Evolutionary conservation across 2,113 vertebrate species (phyloP), one percentile per base, ranked within the genome.

Genomic region (Rallus limicola): DNA sequence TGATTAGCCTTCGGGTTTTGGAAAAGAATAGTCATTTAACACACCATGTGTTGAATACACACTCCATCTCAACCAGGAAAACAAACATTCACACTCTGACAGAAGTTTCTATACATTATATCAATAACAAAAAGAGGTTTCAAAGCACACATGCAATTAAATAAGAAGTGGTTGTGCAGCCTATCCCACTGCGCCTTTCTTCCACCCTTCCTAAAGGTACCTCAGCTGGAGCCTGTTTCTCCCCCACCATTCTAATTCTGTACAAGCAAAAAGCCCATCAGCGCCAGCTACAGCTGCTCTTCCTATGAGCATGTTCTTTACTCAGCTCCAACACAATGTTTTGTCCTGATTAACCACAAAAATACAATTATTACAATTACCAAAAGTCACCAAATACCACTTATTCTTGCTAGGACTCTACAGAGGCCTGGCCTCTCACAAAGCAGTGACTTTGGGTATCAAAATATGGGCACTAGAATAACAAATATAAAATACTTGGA

Each of bases 1-100:
- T 88, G 71, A 96, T 94, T 95, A 94, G 78, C 88, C 63, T 95
- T 97, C 94, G 79, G 84, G 82, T 94, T 96, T 53, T 67, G 17
- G 38, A 65, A 90, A 79, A 85, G 28, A 64, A 46, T 42, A 86
- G 53, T 76, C 68, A 21, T 9, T 46, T 62, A 84, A 86, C 29
- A 8, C 29, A 74, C 34, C 25, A 34, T 31, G 15, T 40, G 82
- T 38, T 25, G 85, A 82, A 94, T 40, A 14, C 21, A 38, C 15
- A 58, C 69, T 36, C 46, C 33, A 71, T 42, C 46, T 48, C 42
- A 92, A 89, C 67, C 33, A 60, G 29, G 40, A 42, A 92, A 82
- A 72, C 29, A 77, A 72, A 83, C 34, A 53, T 70, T 46, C 2
- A 2, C 44, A 69, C 42, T 33, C 33, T 59, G 53, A 67, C 38